Conservation (phyloP, 2,113 vertebrate species). For the Tonatia bakeri region DNA sequence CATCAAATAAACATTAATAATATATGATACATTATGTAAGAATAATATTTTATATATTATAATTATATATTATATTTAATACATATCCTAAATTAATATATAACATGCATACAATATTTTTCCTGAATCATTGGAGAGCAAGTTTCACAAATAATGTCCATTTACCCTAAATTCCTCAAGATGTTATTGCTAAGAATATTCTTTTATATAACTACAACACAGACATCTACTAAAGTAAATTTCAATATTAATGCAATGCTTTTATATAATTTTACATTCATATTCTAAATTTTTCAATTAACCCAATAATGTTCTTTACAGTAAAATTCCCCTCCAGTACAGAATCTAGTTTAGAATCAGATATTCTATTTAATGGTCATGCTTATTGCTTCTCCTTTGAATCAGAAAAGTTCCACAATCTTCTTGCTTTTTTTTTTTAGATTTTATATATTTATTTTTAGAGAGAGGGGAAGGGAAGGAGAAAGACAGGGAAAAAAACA, state of each 20-base stretch:
- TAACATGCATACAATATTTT: neutral
- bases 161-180: neutral
- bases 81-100: neutral
- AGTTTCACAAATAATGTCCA: neutral
- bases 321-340: neutral
- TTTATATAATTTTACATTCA: neutral
- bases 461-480: too few relatives aligned
- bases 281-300: neutral
- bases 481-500: too few relatives aligned
- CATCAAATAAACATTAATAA: neutral
- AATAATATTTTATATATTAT: neutral
- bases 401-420: neutral
- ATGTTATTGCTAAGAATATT: neutral
- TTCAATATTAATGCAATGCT: neutral
- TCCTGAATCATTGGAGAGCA: neutral
- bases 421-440: neutral
- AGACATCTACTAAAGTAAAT: neutral
- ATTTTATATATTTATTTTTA: too few relatives aligned
- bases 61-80: neutral
- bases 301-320: neutral
- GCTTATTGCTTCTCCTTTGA: neutral
- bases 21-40: neutral
- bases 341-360: neutral
- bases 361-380: neutral
- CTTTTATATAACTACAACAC: neutral